Percentiles rank a stretch among this genome's conserved stretches.
Evolutionary conservation across 1,140 invertebrate species (phyloP).

Genomic region (Psilanteris sp.): DNA sequence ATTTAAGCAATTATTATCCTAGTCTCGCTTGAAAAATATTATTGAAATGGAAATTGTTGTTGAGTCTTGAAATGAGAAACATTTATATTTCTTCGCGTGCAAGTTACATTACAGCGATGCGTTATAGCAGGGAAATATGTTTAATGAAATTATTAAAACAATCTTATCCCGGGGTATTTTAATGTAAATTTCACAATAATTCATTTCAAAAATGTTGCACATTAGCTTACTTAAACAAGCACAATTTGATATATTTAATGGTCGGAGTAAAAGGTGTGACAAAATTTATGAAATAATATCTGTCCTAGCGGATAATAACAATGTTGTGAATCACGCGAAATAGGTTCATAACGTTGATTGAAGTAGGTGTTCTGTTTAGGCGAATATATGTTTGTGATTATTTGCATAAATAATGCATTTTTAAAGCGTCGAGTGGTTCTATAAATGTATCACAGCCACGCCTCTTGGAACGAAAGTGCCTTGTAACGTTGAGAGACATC

Average conservation of each 20-base stretch:
- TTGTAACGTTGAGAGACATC: slow-evolving; percentile 63
- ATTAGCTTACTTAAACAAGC: slow-evolving; percentile 1
- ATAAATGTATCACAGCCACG: slow-evolving; percentile 63
- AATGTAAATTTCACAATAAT: too few relatives aligned
- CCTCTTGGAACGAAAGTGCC: slow-evolving; percentile 61
- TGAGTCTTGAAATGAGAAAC: too few relatives aligned
- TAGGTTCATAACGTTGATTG: slow-evolving; percentile 44
- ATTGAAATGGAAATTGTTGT: too few relatives aligned
- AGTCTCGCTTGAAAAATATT: too few relatives aligned
- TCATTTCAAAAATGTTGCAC: neutral
- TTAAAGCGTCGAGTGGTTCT: slow-evolving; percentile 50
- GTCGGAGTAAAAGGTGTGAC: slow-evolving; percentile 19
- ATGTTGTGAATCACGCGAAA: slow-evolving; percentile 49
- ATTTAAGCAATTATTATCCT: too few relatives aligned
- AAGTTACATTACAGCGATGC: too few relatives aligned
- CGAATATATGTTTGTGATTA: slow-evolving; percentile 54
- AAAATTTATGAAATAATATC: slow-evolving; percentile 48
- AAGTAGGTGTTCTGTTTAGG: slow-evolving; percentile 53
- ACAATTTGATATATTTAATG: slow-evolving; percentile 30
- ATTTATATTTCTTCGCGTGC: too few relatives aligned
- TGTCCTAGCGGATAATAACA: slow-evolving; percentile 41
- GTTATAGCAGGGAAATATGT: too few relatives aligned
- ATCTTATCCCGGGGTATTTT: too few relatives aligned
- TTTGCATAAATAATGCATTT: slow-evolving; percentile 63
- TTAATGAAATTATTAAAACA: too few relatives aligned